Base-by-base conservation (phyloP, 2,113 vertebrate species). In the Chlorodrepanis virens region DNA sequence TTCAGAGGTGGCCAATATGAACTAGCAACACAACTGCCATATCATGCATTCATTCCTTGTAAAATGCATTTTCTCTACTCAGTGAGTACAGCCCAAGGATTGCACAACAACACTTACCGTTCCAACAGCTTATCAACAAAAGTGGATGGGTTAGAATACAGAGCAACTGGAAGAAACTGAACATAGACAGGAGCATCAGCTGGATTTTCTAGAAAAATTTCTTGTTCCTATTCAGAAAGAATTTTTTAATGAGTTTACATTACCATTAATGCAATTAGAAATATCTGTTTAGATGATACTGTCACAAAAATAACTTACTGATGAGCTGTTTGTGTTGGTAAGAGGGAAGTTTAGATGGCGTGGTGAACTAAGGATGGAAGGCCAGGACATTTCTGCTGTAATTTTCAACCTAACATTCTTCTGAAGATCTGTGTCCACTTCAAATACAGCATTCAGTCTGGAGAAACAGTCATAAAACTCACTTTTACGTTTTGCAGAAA, bases 391-490 rank as follows among this genome's bases (percentile, higher is more conserved):
- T 93, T 99, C 98, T 12, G 99, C 99, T 5, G 98, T 98, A 53
- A 99, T 95, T 98, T 98, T 99, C 64, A 99, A 98, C 75, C 93
- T 94, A 44, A 99, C 98, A 50, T 99, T 99, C 92, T 99, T 99
- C 97, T 99, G 99, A 77, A 99, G 99, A 87, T 99, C 99, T 65
- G 99, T 99, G 97, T 99, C 99, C 93, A 99, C 99, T 98, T 99
- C 99, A 97, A 99, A 99, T 71, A 98, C 40, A 28, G 98, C 98
- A 64, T 97, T 98, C 65, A 98, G 84, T 93, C 99, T 99, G 93
- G 25, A 90, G 11, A 61, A 95, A 71, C 0, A 93, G 47, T 94
- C 72, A n/a, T 11, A 79, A 68, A 81, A 89, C 54, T 87, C 59
- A 94, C 10, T 71, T 52, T 50, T 37, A 60, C 11, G 5, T 61